Percentiles rank a stretch among this genome's conserved stretches.
phyloP scores from a whole-genome alignment of 1,140 invertebrate species.

The Danaus plexippus region DNA sequence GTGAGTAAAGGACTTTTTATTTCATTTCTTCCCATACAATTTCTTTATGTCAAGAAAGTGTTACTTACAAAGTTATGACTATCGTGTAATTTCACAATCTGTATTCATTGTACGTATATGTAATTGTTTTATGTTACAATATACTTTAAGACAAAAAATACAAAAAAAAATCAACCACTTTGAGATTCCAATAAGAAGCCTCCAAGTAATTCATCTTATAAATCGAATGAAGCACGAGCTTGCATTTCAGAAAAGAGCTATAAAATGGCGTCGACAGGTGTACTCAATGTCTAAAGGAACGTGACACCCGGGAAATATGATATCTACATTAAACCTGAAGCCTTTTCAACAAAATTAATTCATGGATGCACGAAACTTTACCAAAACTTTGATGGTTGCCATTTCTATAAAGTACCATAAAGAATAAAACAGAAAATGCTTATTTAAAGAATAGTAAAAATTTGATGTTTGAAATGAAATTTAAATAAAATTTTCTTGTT shows the following conservation, averaged over 20 bases:
- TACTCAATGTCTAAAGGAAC: slow-evolving; percentile 24
- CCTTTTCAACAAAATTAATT: slow-evolving; percentile 17
- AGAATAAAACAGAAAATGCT: too few species aligned
- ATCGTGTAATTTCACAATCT: slow-evolving; percentile 11
- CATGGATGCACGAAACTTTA: slow-evolving; percentile 10
- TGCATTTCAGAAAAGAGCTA: slow-evolving; percentile 27
- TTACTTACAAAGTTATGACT: background rate
- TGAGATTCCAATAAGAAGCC: background rate
- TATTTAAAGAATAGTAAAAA: too few species aligned
- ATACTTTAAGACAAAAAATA: too few species aligned
- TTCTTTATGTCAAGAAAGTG: too few species aligned
- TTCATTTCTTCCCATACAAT: too few species aligned
- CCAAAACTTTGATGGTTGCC: slow-evolving; percentile 10
- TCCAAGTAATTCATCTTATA: slow-evolving; percentile 24
- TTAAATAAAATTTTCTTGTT: too few species aligned
- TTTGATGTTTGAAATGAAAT: too few species aligned
- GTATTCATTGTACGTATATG: background rate
- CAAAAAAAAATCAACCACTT: too few species aligned
- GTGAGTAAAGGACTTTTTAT: too few species aligned
- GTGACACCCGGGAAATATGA: slow-evolving; percentile 24
- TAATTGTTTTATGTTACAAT: too few species aligned
- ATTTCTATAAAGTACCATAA: slow-evolving; percentile 2
- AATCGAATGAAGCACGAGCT: slow-evolving; percentile 21
- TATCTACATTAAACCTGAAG: slow-evolving; percentile 20
- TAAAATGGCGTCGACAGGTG: slow-evolving; percentile 31